Conservation (phyloP, 2,113 vertebrate species). For the Gasterosteus nipponicus region DNA sequence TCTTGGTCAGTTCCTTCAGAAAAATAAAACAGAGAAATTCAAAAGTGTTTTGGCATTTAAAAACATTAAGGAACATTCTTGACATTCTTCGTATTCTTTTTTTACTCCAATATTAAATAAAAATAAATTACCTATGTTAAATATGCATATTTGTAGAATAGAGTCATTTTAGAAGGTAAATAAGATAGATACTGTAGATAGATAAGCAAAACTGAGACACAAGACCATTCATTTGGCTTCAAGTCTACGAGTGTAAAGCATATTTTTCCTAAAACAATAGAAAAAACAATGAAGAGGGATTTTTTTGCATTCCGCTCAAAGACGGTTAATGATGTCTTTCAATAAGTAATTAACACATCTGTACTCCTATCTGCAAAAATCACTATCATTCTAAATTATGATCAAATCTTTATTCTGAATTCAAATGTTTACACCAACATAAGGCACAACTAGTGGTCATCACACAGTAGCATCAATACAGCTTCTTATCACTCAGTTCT, state of each 20-base stretch:
- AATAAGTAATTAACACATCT: conserved; percentile 27
- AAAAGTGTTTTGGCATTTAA: conserved; percentile 58
- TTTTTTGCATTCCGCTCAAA: conserved; percentile 27
- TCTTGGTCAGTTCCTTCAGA: conserved; percentile 27
- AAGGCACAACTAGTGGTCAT: conserved; percentile 71
- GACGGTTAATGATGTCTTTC: conserved; percentile 11
- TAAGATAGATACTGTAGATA: background rate
- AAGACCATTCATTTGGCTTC: conserved; percentile 45
- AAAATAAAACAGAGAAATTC: conserved; percentile 32
- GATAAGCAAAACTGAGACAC: conserved; percentile 30
- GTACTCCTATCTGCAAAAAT: background rate
- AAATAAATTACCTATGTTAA: conserved; percentile 66
- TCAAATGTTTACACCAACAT: conserved; percentile 42
- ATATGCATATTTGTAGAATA: conserved; percentile 29
- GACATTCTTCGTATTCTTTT: conserved; percentile 23
- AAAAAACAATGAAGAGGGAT: conserved; percentile 21
- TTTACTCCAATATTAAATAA: conserved; percentile 51
- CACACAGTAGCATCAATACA: conserved; percentile 17
- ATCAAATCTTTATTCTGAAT: conserved; percentile 26
- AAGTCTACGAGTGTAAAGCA: conserved; percentile 42
- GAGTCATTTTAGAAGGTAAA: conserved; percentile 12
- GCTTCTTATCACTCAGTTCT: conserved; percentile 5
- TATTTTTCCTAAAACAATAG: conserved; percentile 20
- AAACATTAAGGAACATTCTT: conserved; percentile 48
- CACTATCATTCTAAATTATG: conserved; percentile 19